phyloP scores from a whole-genome alignment of 2,888 invertebrate genomes.

The Uloborus plumipes region DNA sequence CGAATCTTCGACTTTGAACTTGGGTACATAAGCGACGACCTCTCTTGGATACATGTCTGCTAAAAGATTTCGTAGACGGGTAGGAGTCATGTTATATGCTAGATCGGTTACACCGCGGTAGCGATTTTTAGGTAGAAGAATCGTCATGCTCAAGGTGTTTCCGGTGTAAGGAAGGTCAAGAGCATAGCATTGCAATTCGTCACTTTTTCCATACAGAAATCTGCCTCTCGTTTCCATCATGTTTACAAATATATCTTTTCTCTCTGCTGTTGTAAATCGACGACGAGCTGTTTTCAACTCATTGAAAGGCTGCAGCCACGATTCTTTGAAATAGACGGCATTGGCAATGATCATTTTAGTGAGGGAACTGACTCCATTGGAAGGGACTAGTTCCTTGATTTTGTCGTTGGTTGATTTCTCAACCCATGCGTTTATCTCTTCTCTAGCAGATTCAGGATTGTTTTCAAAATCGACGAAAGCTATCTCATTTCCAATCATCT shows the following conservation, averaged over 20 bases:
- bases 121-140: constrained; percentile 64
- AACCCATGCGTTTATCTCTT: constrained; percentile 85
- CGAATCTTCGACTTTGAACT: constrained; percentile 66
- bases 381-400: constrained; percentile 82
- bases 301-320: constrained; percentile 66
- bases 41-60: constrained; percentile 65
- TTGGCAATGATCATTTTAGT: constrained; percentile 67
- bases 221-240: constrained; percentile 65
- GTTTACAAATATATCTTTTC: constrained; percentile 37
- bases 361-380: constrained; percentile 71
- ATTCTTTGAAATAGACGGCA: constrained; percentile 66
- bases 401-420: constrained; percentile 83
- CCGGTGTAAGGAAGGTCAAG: constrained; percentile 66
- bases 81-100: constrained; percentile 47
- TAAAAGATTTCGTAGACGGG: constrained; percentile 59
- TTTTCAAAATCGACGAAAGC: constrained; percentile 78
- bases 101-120: constrained; percentile 61
- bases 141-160: constrained; percentile 65
- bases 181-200: constrained; percentile 62
- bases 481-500: constrained; percentile 78
- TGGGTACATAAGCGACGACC: constrained; percentile 61
- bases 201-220: constrained; percentile 65
- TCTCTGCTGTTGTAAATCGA: constrained; percentile 28
- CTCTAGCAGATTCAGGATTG: constrained; percentile 73
- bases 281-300: constrained; percentile 48